These are phyloP conservation scores for Paedocypris micromegethes DNA, from an alignment of 2,797 vertebrate species.

Conservation along the genomic window DNA sequence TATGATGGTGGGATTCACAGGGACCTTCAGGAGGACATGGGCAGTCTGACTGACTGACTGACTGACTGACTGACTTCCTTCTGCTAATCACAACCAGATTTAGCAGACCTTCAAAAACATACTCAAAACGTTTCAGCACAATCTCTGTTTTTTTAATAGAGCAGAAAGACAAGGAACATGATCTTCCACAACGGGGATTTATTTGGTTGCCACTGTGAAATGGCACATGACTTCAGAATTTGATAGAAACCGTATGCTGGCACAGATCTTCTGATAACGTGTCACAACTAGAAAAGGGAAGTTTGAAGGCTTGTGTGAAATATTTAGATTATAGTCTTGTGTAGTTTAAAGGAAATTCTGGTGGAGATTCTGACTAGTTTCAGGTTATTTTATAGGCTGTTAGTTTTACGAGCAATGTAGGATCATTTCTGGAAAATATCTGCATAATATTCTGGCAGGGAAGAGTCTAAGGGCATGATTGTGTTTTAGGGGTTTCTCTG, in stretches of 20 bases:
- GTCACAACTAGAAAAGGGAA: neutral
- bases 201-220: neutral
- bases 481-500: no score
- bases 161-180: no score
- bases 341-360: neutral
- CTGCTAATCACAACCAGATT: conserved; percentile 31
- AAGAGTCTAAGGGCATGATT: no score
- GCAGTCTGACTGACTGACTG: conserved; percentile 7
- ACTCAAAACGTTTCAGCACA: neutral
- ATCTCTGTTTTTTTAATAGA: neutral
- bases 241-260: neutral
- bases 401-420: no score
- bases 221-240: neutral
- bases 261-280: neutral
- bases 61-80: conserved; percentile 10
- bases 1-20: conserved; percentile 3
- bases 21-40: neutral
- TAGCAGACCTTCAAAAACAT: conserved; percentile 2
- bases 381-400: no score
- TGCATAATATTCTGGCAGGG: no score
- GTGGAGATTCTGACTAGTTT: no score
- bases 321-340: neutral
- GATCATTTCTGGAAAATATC: no score
- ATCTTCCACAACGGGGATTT: neutral
- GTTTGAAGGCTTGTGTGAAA: neutral